phyloP scores from a whole-genome alignment of 2,113 vertebrate species.

The Pitta sordida region DNA sequence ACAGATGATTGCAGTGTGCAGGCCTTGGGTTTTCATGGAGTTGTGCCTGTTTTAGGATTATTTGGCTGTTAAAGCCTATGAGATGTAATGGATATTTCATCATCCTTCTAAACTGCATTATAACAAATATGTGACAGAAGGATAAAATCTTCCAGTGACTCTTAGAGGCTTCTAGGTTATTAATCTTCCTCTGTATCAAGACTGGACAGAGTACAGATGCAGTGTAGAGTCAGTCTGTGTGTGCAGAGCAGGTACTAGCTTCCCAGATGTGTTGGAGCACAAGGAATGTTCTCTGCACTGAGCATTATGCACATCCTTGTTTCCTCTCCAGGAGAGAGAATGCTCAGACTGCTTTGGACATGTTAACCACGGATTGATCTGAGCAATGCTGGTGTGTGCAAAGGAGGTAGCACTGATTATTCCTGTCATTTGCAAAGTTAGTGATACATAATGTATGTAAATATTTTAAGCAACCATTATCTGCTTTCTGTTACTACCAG shows the following conservation, averaged over 20 bases:
- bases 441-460: neutral
- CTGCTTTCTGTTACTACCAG: neutral
- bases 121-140: neutral
- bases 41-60: neutral
- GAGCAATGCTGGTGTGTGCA: neutral
- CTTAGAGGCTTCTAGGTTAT: neutral
- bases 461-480: neutral
- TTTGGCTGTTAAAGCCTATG: neutral
- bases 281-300: neutral
- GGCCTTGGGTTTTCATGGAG: neutral
- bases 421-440: neutral
- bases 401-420: neutral
- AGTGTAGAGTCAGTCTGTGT: neutral
- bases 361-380: neutral
- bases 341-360: neutral
- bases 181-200: neutral
- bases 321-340: neutral
- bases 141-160: neutral
- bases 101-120: neutral
- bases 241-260: neutral
- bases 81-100: neutral
- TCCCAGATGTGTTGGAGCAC: accelerated
- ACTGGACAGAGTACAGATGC: accelerated
- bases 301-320: neutral
- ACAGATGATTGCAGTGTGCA: neutral